A percentile compares a stretch with the other conserved stretches of the same genome.
Conservation (phyloP, 1,140 invertebrate species). For the Pseudomyrmex cubaensis region DNA sequence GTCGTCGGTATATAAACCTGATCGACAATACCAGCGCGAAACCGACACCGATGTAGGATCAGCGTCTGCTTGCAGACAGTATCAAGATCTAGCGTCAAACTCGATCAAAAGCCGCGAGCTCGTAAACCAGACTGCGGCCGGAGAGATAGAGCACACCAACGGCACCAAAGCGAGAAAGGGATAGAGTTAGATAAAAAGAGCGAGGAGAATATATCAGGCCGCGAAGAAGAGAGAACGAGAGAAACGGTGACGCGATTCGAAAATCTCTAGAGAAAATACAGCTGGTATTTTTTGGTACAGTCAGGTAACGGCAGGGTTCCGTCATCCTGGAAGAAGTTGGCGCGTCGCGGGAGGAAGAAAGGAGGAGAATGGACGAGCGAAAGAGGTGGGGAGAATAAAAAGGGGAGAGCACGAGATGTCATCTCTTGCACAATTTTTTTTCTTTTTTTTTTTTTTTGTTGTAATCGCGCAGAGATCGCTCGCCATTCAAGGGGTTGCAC, state of each 20-base stretch:
- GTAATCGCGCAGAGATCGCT: conserved; percentile 62
- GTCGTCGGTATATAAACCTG: conserved; percentile 51
- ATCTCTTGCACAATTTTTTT: conserved; percentile 83
- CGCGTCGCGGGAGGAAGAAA: conserved; percentile 46
- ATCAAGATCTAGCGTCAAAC: conserved; percentile 83
- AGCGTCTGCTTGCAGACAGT: conserved; percentile 75
- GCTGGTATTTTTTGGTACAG: conserved; percentile 70
- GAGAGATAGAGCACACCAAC: conserved; percentile 32
- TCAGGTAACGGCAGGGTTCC: conserved; percentile 68
- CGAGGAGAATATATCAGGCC: neutral
- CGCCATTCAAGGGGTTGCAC: conserved; percentile 60
- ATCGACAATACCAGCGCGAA: conserved; percentile 76
- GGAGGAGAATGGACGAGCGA: conserved; percentile 3
- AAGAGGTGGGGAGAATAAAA: conserved; percentile 44
- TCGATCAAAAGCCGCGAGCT: conserved; percentile 75
- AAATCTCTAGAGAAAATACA: conserved; percentile 84
- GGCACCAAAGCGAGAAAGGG: conserved; percentile 18
- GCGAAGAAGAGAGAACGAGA: conserved; percentile 19
- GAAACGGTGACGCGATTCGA: conserved; percentile 68
- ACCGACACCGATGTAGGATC: conserved; percentile 79
- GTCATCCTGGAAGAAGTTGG: conserved; percentile 63
- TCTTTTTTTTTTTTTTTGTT: conserved; percentile 74
- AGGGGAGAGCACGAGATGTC: conserved; percentile 76
- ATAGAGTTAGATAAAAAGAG: conserved; percentile 37
- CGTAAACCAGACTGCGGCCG: conserved; percentile 42